Conservation (phyloP, 2,888 invertebrate species). For the Scrobipalpa atriplicella region DNA sequence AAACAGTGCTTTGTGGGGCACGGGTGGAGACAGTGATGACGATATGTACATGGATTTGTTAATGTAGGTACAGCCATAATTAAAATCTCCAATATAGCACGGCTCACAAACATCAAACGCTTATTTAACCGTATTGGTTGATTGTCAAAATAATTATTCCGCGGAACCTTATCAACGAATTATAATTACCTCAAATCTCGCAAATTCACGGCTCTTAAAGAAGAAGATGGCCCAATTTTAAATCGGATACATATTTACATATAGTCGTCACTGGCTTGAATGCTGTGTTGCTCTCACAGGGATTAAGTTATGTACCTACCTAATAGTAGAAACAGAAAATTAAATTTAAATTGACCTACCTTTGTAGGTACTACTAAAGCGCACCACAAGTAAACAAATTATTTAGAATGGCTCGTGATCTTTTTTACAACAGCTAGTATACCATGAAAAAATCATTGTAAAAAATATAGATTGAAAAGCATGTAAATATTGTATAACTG, state of each 20-base stretch:
- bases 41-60: constrained; percentile 12
- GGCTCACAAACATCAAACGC: background rate
- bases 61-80: background rate
- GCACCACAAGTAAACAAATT: background rate
- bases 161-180: background rate
- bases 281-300: background rate
- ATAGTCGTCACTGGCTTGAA: background rate
- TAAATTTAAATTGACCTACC: too few species aligned
- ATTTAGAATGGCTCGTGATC: background rate
- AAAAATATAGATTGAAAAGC: background rate
- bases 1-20: constrained; percentile 39
- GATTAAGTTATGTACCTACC: background rate
- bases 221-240: too few species aligned
- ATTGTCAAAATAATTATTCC: background rate
- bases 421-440: background rate
- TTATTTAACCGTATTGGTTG: background rate
- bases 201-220: too few species aligned
- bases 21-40: constrained; percentile 20
- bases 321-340: background rate
- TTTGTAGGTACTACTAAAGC: too few species aligned
- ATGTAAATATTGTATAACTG: too few species aligned
- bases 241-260: too few species aligned
- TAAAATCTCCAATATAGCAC: too few species aligned
- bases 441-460: background rate
- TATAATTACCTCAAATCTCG: too few species aligned